phyloP scores from a whole-genome alignment of 2,797 vertebrate genomes.

The Cephalopachus bancanus region DNA sequence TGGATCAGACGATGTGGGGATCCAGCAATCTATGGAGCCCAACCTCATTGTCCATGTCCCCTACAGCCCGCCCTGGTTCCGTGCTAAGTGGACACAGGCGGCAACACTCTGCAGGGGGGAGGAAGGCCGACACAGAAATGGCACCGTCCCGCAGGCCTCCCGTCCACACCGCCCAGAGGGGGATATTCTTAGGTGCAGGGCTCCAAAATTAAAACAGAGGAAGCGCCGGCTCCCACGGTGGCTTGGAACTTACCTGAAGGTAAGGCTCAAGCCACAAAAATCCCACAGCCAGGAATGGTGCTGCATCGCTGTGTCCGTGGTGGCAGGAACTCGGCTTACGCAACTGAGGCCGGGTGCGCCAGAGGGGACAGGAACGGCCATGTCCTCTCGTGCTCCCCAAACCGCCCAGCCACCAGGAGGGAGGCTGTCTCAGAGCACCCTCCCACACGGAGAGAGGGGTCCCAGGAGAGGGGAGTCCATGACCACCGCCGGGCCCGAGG shows the following conservation, averaged over 20 bases:
- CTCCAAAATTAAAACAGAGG: conserved; percentile 71
- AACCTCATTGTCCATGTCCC: accelerated
- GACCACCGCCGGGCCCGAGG: no score
- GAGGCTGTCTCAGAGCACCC: neutral
- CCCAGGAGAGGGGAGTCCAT: no score
- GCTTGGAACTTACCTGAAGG: conserved; percentile 67
- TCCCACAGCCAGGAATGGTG: conserved; percentile 37
- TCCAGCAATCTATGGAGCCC: neutral
- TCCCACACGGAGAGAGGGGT: neutral
- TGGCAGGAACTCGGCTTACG: neutral
- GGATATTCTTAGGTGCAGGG: conserved; percentile 73
- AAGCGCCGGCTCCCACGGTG: conserved; percentile 27
- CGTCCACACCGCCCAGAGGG: neutral
- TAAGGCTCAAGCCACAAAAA: conserved; percentile 54
- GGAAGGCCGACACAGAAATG: neutral
- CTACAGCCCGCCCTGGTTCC: neutral
- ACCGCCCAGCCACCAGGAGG: neutral
- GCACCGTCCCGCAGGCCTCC: neutral
- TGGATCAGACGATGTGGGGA: neutral
- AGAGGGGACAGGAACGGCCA: neutral
- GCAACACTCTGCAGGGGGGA: neutral
- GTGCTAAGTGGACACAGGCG: neutral
- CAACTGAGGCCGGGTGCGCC: neutral
- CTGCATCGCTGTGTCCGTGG: accelerated
- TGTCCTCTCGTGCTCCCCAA: neutral